Evolutionary conservation across 2,113 vertebrate genomes (phyloP).

Genomic region (Crypturellus undulatus): DNA sequence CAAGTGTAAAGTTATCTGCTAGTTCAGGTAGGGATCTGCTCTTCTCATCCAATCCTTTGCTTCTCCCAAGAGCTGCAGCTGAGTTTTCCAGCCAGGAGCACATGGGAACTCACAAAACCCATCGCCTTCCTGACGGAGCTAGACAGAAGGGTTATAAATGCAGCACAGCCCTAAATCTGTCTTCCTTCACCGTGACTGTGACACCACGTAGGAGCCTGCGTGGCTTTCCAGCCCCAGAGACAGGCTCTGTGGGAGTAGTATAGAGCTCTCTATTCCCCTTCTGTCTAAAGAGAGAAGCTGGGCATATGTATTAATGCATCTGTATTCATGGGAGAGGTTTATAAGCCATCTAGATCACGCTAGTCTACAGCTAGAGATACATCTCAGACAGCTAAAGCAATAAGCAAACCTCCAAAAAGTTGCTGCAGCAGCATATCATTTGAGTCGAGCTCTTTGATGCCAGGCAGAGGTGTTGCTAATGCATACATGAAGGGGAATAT

Average conservation of each 20-base stretch:
- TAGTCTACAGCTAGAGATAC: slow-evolving; percentile 1
- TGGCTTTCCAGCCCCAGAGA: neutral
- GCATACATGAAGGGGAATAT: neutral
- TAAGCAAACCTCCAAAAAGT: slow-evolving; percentile 44
- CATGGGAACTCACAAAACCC: neutral
- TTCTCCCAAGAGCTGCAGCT: neutral
- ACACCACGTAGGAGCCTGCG: accelerated
- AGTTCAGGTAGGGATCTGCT: neutral
- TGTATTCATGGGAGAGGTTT: neutral
- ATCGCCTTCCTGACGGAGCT: neutral
- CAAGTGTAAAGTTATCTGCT: neutral
- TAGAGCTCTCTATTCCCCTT: neutral
- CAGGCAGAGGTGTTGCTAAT: slow-evolving; percentile 35
- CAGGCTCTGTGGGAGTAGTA: neutral
- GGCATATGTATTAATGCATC: neutral
- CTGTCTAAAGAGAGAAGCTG: neutral
- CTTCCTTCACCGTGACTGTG: neutral
- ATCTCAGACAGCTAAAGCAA: slow-evolving; percentile 53
- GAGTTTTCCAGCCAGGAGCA: neutral
- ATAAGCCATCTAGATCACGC: slow-evolving; percentile 18
- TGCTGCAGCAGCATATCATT: slow-evolving; percentile 48
- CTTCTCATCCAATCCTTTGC: neutral
- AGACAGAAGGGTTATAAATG: neutral
- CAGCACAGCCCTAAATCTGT: accelerated
- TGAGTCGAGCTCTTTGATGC: slow-evolving; percentile 36